Conservation (phyloP, 1,140 invertebrate species). For the Lithobius niger region DNA sequence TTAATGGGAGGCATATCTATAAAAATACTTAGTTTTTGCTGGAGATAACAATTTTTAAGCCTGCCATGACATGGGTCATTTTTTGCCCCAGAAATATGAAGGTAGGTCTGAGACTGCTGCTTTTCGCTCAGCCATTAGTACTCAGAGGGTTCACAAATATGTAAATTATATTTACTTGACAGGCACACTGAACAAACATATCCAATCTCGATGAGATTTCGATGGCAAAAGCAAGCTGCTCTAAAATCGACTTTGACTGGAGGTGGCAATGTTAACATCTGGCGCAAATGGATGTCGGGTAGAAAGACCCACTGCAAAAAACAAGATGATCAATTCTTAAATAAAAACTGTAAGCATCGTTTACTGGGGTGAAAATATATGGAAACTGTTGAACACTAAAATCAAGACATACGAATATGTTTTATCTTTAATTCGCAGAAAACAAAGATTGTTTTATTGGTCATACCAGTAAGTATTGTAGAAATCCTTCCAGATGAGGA, state of each 20-base stretch:
- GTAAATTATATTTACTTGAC: conserved; percentile 49
- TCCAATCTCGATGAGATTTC: conserved; percentile 89
- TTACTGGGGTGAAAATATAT: too few relatives aligned
- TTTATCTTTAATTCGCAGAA: too few relatives aligned
- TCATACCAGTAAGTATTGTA: conserved; percentile 81
- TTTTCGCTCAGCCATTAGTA: too few relatives aligned
- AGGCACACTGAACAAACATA: conserved; percentile 97
- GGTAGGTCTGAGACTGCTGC: too few relatives aligned
- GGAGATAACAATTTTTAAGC: too few relatives aligned
- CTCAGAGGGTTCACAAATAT: conserved; percentile 15
- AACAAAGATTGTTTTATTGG: too few relatives aligned
- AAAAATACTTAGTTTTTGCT: too few relatives aligned
- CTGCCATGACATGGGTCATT: too few relatives aligned
- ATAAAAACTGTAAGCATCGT: neutral
- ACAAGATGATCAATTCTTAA: conserved; percentile 1
- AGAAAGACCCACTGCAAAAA: conserved; percentile 77
- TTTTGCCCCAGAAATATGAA: too few relatives aligned
- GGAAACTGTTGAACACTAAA: too few relatives aligned
- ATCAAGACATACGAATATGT: neutral
- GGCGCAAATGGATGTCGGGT: conserved; percentile 61
- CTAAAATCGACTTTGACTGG: conserved; percentile 85
- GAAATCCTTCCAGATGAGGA: conserved; percentile 62
- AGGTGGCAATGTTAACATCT: conserved; percentile 74
- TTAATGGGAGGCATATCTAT: too few relatives aligned
- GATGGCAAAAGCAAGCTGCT: conserved; percentile 94